Evolutionary conservation across 2,113 vertebrate species (phyloP).

Genomic region (Bujurquina vittata): DNA sequence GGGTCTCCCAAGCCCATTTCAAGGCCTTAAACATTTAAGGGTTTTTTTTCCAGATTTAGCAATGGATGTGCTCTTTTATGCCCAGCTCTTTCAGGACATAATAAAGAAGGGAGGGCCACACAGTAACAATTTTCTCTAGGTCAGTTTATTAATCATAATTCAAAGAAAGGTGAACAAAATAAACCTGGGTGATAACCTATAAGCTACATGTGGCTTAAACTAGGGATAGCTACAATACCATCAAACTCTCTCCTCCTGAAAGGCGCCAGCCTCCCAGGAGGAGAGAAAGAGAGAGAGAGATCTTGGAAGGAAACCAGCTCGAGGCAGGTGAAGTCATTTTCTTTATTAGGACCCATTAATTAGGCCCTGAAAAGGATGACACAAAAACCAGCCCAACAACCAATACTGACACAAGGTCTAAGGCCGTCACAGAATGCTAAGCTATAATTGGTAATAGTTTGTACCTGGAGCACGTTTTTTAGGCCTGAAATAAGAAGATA

Average conservation of each 20-base stretch:
- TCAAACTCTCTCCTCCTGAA: background rate
- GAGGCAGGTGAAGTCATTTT: background rate
- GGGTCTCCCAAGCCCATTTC: background rate
- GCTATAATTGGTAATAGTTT: background rate
- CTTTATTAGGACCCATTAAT: background rate
- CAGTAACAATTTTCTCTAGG: background rate
- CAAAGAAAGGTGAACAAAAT: background rate
- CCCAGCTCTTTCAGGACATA: background rate
- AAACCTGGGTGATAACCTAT: background rate
- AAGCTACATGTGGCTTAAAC: background rate
- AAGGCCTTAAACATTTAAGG: accelerated
- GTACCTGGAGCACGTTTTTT: background rate
- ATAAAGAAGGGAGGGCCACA: background rate
- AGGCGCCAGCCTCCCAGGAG: background rate
- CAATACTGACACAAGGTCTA: background rate
- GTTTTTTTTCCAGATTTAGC: background rate
- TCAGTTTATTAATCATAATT: background rate
- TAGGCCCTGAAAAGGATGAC: accelerated
- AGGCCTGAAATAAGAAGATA: background rate
- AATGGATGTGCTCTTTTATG: background rate
- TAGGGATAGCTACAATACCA: background rate
- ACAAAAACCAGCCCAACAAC: background rate
- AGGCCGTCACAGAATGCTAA: background rate
- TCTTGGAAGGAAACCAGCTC: no score
- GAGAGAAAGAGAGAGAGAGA: no score